Conservation (phyloP, 2,797 vertebrate species). For the Propithecus perrieri region DNA sequence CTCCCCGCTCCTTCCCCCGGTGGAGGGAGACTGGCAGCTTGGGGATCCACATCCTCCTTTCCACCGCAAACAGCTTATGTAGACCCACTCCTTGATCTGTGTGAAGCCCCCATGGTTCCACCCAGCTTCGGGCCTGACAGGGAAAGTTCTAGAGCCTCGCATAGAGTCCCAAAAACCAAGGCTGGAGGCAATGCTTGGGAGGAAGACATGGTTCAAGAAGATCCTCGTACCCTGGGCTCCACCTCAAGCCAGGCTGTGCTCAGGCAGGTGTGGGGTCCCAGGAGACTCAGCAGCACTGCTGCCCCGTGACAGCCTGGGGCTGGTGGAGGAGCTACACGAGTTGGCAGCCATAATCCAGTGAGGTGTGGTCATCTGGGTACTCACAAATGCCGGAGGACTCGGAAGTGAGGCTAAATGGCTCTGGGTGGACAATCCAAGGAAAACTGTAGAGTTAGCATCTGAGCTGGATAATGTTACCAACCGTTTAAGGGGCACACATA, state of each 20-base stretch:
- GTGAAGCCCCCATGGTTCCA: not conserved
- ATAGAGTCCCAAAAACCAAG: not conserved
- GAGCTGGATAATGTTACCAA: not conserved
- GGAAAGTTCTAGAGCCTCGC: not conserved
- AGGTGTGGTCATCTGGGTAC: not conserved
- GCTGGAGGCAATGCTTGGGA: not conserved
- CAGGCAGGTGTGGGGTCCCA: not conserved
- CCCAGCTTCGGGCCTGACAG: not conserved
- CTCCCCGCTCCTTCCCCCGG: fast-evolving
- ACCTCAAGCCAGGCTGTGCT: not conserved
- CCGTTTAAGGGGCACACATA: not conserved
- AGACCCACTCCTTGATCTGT: not conserved
- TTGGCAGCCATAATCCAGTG: not conserved
- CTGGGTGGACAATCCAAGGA: not conserved
- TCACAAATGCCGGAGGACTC: not conserved
- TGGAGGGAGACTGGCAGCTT: not conserved
- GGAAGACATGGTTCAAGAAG: not conserved
- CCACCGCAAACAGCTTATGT: not conserved
- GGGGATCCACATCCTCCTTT: not conserved
- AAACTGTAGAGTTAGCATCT: not conserved
- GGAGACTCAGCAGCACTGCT: not conserved
- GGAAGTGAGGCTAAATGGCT: not conserved
- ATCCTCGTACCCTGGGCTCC: not conserved
- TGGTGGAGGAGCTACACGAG: not conserved
- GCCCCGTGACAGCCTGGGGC: not conserved